These are phyloP conservation scores for Zelleria hepariella DNA, from an alignment of 2,888 invertebrate genomes.

Conservation along the genomic window DNA sequence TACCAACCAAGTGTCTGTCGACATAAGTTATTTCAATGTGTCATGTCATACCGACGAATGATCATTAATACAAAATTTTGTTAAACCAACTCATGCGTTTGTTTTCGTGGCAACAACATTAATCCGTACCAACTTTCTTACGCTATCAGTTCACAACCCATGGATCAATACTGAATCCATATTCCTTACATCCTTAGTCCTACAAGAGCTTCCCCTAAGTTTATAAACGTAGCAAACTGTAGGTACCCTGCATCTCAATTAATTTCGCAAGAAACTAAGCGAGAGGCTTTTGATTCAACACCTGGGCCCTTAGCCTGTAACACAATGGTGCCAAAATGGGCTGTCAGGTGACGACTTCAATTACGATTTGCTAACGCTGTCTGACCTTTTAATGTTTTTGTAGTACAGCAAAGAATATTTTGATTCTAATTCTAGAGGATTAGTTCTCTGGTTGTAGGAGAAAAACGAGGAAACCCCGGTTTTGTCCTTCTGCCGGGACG, in stretches of 20 bases:
- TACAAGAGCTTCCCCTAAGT: background rate
- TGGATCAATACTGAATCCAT: background rate
- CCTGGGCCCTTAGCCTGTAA: too few species aligned
- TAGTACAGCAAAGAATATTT: too few species aligned
- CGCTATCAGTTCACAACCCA: background rate
- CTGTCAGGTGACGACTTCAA: too few species aligned
- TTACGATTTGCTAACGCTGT: too few species aligned
- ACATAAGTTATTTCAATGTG: background rate
- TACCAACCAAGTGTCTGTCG: background rate
- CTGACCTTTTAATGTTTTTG: too few species aligned
- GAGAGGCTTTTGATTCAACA: too few species aligned
- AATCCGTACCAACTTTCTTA: background rate
- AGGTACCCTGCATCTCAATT: background rate
- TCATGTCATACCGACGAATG: background rate
- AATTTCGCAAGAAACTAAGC: background rate
- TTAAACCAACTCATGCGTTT: background rate
- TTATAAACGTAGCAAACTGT: background rate
- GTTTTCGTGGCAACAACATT: background rate
- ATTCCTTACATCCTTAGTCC: background rate
- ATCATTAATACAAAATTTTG: background rate
- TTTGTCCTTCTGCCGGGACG: too few species aligned
- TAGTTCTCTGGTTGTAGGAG: too few species aligned
- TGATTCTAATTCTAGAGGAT: too few species aligned
- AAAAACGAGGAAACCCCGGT: too few species aligned
- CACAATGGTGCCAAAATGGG: too few species aligned